Evolutionary conservation across 2,797 vertebrate genomes (phyloP).

Genomic region (Lophura swinhoii): DNA sequence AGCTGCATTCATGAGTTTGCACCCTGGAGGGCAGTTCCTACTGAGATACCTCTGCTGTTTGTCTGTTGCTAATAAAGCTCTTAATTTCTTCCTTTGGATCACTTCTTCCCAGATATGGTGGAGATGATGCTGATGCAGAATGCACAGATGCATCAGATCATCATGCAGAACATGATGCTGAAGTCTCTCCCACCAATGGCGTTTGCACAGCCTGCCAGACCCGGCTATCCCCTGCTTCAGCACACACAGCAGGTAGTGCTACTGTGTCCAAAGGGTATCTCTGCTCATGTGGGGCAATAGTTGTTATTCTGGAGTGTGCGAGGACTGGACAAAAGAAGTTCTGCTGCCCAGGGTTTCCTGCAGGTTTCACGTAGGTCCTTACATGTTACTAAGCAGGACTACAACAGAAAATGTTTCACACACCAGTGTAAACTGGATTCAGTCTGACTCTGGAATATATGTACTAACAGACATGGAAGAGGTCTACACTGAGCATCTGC

Average conservation of each 20-base stretch:
- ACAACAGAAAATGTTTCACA: background rate
- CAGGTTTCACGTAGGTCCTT: background rate
- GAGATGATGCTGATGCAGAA: constrained; percentile 94
- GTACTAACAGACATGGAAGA: background rate
- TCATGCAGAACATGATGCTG: constrained; percentile 93
- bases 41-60: background rate
- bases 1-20: background rate
- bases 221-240: background rate
- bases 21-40: background rate
- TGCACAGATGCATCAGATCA: constrained; percentile 91
- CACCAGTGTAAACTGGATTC: background rate
- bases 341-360: background rate
- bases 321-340: background rate
- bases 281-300: fast-evolving
- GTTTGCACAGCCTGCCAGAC: background rate
- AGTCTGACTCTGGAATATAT: background rate
- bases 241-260: constrained; percentile 61
- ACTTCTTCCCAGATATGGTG: constrained; percentile 83
- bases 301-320: background rate
- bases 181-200: constrained; percentile 80
- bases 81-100: background rate
- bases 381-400: too few relatives aligned
- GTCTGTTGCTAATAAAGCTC: background rate
- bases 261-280: background rate
- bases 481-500: background rate